Evolutionary conservation across 2,113 vertebrate genomes (phyloP).

Genomic region (Tragelaphus strepsiceros): DNA sequence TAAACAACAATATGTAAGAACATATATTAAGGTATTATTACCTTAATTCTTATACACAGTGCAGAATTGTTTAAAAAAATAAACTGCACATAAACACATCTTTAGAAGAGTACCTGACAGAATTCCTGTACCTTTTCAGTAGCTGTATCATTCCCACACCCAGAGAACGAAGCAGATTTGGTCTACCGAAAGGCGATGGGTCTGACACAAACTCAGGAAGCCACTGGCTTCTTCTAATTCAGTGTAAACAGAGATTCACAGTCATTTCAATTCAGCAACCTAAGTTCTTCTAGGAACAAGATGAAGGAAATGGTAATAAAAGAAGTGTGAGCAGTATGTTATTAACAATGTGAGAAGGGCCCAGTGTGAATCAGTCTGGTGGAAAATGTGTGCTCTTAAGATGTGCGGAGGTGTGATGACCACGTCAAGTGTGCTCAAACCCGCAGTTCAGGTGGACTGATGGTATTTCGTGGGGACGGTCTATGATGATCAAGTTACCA

Average conservation of each 20-base stretch:
- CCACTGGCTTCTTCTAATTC: not conserved
- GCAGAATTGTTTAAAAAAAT: not conserved
- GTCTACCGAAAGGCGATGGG: not conserved
- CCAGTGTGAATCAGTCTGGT: not conserved
- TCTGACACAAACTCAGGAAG: constrained; percentile 2
- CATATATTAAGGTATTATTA: not conserved
- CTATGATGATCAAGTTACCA: not conserved
- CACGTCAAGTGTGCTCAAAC: not conserved
- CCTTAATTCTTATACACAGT: not conserved
- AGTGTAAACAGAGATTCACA: not conserved
- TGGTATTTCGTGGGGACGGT: not conserved
- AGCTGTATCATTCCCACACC: not conserved
- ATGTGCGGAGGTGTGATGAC: not conserved
- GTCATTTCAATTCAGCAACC: constrained; percentile 1
- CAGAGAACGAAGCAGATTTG: not conserved
- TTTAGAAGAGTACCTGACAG: not conserved
- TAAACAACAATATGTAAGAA: not conserved
- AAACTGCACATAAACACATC: not conserved
- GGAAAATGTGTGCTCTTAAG: not conserved
- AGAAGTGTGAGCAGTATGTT: not conserved
- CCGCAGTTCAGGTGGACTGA: not conserved
- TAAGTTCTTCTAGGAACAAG: not conserved
- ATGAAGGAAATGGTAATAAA: not conserved
- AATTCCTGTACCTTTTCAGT: not conserved
- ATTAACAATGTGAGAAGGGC: not conserved